Evolutionary conservation across 2,113 vertebrate species (phyloP), one percentile per base, ranked within the genome.

Genomic region (Hypomesus transpacificus): DNA sequence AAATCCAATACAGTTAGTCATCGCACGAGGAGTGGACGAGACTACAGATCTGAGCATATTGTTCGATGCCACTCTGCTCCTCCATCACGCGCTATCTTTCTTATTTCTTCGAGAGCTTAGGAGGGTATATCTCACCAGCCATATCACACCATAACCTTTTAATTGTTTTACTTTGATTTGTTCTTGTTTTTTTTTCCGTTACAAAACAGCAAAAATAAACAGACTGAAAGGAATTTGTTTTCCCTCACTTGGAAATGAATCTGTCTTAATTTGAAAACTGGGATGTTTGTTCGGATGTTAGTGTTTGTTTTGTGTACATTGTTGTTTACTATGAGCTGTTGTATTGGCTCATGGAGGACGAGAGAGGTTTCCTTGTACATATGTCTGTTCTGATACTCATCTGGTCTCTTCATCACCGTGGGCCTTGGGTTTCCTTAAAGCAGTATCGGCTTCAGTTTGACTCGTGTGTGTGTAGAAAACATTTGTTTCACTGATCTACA

Each of bases 371-470:
- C 73, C 69, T 67, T 92, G 89, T 92, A 86, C 87, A 90, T 90
- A 92, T 90, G 88, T 91, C 89, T 81, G 75, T 89, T 89, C 84
- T 78, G 64, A 69, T 82, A 78, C 69, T 79, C 14, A 46, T 73
- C 69, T 78, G 72, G 80, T 72, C 72, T 73, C 68, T 80, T 76
- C 68, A 46, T 74, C 58, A 72, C 70, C 69, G 69, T 74, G 66
- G 60, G 62, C 31, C 68, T 63, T 80, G 31, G 53, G n/a, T 77
- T 75, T 77, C 66, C 26, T 62, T 71, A 57, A 28, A 57, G 61
- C 75, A 73, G 53, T 54, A 63, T 34, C 69, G 66, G 72, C 73
- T 68, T 75, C 71, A 73, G 78, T 53, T 22, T 75, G 72, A 46
- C 57, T 75, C 56, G 39, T 60, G n/a, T 52, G 80, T 58, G 31